phyloP scores from a whole-genome alignment of 1,140 invertebrate species.

The Zaprionus lachaisei region DNA sequence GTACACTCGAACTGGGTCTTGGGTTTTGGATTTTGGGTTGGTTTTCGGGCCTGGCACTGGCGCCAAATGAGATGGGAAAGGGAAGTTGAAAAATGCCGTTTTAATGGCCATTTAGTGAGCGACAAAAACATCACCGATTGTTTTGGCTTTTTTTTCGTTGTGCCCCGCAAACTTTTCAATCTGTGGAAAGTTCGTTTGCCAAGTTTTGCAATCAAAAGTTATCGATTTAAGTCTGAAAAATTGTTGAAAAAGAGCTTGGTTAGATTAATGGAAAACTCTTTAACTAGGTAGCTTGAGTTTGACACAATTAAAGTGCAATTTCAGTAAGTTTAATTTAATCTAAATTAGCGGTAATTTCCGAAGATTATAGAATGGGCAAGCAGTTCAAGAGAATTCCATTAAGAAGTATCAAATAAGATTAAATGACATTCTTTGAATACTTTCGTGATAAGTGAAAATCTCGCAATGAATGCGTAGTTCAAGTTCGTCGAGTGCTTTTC shows the following conservation, averaged over 20 bases:
- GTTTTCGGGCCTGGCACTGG: constrained; percentile 20
- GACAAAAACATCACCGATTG: constrained; percentile 38
- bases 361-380: neutral
- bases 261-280: neutral
- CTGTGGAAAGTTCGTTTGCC: constrained; percentile 16
- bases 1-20: constrained; percentile 51
- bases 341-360: constrained; percentile 9
- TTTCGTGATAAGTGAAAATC: constrained; percentile 14
- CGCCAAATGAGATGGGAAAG: constrained; percentile 58
- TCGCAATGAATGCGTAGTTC: neutral
- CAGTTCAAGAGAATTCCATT: neutral
- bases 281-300: neutral
- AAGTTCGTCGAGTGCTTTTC: neutral
- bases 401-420: neutral
- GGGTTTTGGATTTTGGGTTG: constrained; percentile 14
- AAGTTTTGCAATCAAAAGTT: constrained; percentile 16
- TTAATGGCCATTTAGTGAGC: constrained; percentile 49
- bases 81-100: constrained; percentile 67
- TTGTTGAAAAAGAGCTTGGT: neutral
- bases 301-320: neutral
- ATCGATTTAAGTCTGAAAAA: constrained; percentile 16
- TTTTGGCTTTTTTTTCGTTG: constrained; percentile 13
- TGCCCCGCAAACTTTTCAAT: constrained; percentile 40
- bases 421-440: neutral
- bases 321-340: neutral